Base-by-base conservation (phyloP, 2,888 invertebrate genomes). In the Drosophila parthenogenetica region DNA sequence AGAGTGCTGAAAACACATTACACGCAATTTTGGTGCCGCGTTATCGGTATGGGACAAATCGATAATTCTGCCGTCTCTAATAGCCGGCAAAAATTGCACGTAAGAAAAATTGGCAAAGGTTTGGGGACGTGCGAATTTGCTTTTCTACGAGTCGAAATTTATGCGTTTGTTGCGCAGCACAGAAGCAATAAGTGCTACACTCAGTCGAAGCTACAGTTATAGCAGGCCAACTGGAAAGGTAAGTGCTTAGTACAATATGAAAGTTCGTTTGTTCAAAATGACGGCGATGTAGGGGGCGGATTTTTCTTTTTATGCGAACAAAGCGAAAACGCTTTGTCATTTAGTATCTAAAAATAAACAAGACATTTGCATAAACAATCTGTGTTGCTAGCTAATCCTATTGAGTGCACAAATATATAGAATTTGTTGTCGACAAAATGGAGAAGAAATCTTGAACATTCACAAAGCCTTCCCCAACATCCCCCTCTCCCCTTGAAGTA, bases 291-390 rank as follows among this genome's bases (percentile, higher is more conserved):
- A 22, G 5, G 59, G 62, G 49, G 57, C 58, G 49, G 13, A 5
- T 25, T 25, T 43, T 37, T 17, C 25, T 42, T 40, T 46, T 73
- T 69, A 45, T 37, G 45, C 29, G 61, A 70, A 75, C 61, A 65
- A 62, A 69, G 67, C 51, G 32, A 63, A 64, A 57, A 5, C 16
- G 40, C 13, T 42, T 13, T 39, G 48, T 74, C 50, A 60, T 62
- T 74, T 49, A 43, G 32, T 45, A 16, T 64, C 68, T 83, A 85
- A 70, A 87, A 87, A 83, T 83, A 83, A 69, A 53, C n/a, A 55
- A 50, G 40, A 37, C 0, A 76, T 82, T 79, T 81, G 87, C 87
- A 82, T 68, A 79, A 60, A 65, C 29, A 35, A 16, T 51, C 14
- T 22, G 29, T 17, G 42, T 45, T 43, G 55, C 63, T 42, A 43